Percentiles rank a stretch among this genome's conserved stretches.
phyloP scores from a whole-genome alignment of 92 coral and sea anemone genomes.

The Metridium senile region DNA sequence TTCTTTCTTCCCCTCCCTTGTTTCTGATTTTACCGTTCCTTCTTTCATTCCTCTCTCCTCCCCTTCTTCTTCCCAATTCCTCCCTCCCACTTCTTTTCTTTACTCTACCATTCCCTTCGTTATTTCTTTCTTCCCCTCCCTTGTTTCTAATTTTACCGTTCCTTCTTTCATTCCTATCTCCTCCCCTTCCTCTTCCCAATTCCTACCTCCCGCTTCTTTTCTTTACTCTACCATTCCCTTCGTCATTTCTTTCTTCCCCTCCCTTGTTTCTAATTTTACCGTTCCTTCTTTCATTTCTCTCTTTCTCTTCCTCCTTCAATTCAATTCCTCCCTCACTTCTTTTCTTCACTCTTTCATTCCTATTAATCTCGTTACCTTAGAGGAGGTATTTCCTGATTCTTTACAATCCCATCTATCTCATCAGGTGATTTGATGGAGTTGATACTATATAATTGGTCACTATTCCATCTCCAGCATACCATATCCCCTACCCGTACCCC shows the following conservation, averaged over 20 bases:
- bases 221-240: not conserved
- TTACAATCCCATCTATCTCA: constrained; percentile 17
- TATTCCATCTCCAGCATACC: constrained; percentile 83
- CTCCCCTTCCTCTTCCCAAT: not conserved
- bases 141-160: too few relatives aligned
- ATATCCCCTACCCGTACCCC: constrained; percentile 62
- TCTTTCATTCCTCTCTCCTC: too few relatives aligned
- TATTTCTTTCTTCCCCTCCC: too few relatives aligned
- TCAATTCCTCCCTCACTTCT: not conserved
- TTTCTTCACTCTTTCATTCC: not conserved
- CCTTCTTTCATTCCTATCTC: too few relatives aligned
- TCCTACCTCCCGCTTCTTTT: not conserved
- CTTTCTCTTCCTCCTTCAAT: not conserved
- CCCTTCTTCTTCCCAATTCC: too few relatives aligned
- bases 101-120: too few relatives aligned
- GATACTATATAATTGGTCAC: constrained; percentile 48
- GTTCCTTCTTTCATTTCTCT: not conserved
- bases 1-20: too few relatives aligned
- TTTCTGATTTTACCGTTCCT: too few relatives aligned
- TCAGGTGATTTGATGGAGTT: constrained; percentile 52
- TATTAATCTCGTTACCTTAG: constrained; percentile 33
- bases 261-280: too few relatives aligned
- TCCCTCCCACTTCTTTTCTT: too few relatives aligned
- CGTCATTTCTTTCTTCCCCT: too few relatives aligned
- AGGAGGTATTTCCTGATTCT: not conserved